phyloP scores from a whole-genome alignment of 2,888 invertebrate species.

The Drosophila mimica region DNA sequence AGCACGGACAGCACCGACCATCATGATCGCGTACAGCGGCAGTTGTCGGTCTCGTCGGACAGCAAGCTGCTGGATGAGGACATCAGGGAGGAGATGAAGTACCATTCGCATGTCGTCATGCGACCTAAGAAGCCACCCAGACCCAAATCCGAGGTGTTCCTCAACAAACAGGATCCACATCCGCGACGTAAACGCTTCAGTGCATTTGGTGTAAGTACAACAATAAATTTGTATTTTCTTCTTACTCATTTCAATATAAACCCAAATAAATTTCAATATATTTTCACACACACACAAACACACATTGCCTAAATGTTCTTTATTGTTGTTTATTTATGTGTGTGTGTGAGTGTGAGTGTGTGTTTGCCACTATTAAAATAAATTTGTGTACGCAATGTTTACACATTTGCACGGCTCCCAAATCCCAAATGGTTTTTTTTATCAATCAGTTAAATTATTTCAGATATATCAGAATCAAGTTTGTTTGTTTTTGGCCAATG shows the following conservation, averaged over 20 bases:
- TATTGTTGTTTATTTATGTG: constrained; percentile 42
- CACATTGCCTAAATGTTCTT: constrained; percentile 12
- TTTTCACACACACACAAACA: not conserved
- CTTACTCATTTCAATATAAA: constrained; percentile 7
- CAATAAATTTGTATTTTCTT: constrained; percentile 1
- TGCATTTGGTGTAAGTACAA: constrained; percentile 94
- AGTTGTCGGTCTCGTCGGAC: constrained; percentile 96
- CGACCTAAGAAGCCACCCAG: constrained; percentile 96
- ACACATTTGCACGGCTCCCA: not conserved
- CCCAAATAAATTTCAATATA: constrained; percentile 14
- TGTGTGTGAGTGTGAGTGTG: not conserved
- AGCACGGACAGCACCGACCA: constrained; percentile 88
- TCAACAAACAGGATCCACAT: constrained; percentile 90
- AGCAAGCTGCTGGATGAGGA: constrained; percentile 96
- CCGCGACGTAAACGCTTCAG: constrained; percentile 96
- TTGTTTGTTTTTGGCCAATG: not conserved
- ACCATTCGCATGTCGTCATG: constrained; percentile 91
- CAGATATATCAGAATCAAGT: not conserved
- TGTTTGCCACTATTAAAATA: not conserved
- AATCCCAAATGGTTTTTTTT: constrained; percentile 8
- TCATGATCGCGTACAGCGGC: constrained; percentile 94
- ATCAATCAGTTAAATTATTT: constrained; percentile 6
- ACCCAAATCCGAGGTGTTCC: constrained; percentile 98
- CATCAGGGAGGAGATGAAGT: constrained; percentile 90
- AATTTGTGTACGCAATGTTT: constrained; percentile 1